A percentile compares a stretch with the other conserved stretches of the same genome.
Conservation (phyloP, 2,113 vertebrate species). For the Melanocharis versteri region DNA sequence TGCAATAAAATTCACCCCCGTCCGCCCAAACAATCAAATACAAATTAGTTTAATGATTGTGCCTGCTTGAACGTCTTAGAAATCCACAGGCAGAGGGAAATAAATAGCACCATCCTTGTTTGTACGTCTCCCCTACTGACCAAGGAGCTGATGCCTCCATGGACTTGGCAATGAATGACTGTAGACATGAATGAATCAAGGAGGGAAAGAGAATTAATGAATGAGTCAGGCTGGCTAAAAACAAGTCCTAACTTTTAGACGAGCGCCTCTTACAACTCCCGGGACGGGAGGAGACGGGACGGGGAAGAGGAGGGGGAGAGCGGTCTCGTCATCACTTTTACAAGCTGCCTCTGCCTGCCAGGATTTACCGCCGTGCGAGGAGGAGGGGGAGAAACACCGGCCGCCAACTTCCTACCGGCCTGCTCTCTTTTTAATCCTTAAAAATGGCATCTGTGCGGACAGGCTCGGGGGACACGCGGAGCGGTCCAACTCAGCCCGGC, state of each 20-base stretch:
- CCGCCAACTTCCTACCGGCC: background rate
- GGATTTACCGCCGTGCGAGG: background rate
- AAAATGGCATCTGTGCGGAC: background rate
- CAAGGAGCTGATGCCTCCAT: constrained; percentile 50
- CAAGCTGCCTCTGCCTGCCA: background rate
- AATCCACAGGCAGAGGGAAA: constrained; percentile 77
- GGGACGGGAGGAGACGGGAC: background rate
- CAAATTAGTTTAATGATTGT: constrained; percentile 88
- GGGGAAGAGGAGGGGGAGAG: background rate
- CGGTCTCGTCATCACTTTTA: background rate
- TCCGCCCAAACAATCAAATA: constrained; percentile 87
- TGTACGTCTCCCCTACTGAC: constrained; percentile 68
- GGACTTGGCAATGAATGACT: constrained; percentile 62
- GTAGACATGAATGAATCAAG: constrained; percentile 52
- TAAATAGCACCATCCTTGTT: constrained; percentile 79
- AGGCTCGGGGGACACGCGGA: background rate
- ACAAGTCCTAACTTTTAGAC: constrained; percentile 13
- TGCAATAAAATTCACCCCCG: constrained; percentile 83
- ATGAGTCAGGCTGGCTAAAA: constrained; percentile 51
- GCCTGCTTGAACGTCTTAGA: constrained; percentile 79
- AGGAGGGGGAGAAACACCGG: background rate
- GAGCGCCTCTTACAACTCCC: background rate
- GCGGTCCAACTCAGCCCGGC: background rate
- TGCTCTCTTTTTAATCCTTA: background rate
- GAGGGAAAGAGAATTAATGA: constrained; percentile 58